Evolutionary conservation across 2,113 vertebrate species (phyloP).

Genomic region (Plecotus auritus): DNA sequence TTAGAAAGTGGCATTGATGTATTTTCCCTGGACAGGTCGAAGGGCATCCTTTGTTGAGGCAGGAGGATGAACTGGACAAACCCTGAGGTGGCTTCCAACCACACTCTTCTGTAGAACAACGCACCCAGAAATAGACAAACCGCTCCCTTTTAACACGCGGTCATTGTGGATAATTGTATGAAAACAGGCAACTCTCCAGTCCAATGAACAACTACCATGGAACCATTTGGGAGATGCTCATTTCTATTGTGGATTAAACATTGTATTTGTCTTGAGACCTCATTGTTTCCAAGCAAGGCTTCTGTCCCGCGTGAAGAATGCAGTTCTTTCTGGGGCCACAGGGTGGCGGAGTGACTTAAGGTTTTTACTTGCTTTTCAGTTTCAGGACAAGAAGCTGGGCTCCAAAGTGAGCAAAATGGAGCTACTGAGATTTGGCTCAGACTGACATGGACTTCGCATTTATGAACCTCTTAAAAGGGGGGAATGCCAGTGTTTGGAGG

Average conservation of each 20-base stretch:
- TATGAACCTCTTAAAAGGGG: not conserved
- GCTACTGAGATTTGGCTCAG: not conserved
- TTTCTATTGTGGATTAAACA: not conserved
- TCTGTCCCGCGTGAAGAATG: not conserved
- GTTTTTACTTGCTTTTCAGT: slow-evolving; percentile 17
- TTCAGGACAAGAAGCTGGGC: not conserved
- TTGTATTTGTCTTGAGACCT: not conserved
- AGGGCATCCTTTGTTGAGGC: not conserved
- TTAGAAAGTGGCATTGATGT: not conserved
- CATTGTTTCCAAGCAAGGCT: not conserved
- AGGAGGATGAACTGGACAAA: not conserved
- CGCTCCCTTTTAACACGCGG: not conserved
- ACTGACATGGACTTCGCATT: not conserved
- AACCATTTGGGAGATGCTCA: not conserved
- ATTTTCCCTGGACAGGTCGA: not conserved
- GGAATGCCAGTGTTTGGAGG: not conserved
- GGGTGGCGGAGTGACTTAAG: slow-evolving; percentile 64
- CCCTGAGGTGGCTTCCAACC: not conserved
- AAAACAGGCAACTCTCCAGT: not conserved
- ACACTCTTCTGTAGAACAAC: not conserved
- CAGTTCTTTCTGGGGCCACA: slow-evolving; percentile 71
- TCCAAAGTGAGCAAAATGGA: not conserved
- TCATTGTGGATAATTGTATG: not conserved
- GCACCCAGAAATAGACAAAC: not conserved
- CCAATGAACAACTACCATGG: not conserved